Evolutionary conservation across 2,888 invertebrate species (phyloP), one percentile per base, ranked within the genome.

Genomic region (Drosophila dives): DNA sequence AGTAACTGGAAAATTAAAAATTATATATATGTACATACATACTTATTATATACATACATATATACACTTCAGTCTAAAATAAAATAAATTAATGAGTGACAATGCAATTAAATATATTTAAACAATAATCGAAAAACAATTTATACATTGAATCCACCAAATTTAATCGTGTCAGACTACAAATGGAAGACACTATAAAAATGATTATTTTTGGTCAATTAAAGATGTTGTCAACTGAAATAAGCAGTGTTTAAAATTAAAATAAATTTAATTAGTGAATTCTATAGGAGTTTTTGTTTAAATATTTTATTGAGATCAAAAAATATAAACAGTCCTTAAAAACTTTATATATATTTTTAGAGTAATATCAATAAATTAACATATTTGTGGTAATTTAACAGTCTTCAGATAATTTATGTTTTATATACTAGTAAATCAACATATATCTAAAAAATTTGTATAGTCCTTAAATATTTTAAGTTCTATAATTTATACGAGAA

Each of bases 1-100:
- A 58, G 7, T 33, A 67, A 34, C 29, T 17, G 32, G 40, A 40
- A 40, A 38, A 49, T 38, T n/a, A 7, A 56, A 51, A 73, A 75
- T 51, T 29, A 72, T 51, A 34, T 50, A 32, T 15, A 15, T 42
- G 15, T 20, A 40, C 15, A 62, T 29, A 60, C 10, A 50, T 55
- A 7, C 32, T 3, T 15, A n/a, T 26, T 11, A 20, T 20, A 20
- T 1, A 55, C 29, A 32, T 33, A 3, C 15, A 49, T 40, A n/a
- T 2, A 49, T 40, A n/a, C 4, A 23, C 2, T 26, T 15, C 8
- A n/a, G 10, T n/a, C 11, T 10, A 29, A 23, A 45, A 5, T 7
- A 7, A 23, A 26, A 49, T 54, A 40, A 66, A 66, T 67, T 20
- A 68, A 49, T 67, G 58, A 45, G 12, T 33, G 36, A 2, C 33